These are phyloP conservation scores for Ciconia boyciana DNA, from an alignment of 2,113 vertebrate genomes.

Conservation along the genomic window DNA sequence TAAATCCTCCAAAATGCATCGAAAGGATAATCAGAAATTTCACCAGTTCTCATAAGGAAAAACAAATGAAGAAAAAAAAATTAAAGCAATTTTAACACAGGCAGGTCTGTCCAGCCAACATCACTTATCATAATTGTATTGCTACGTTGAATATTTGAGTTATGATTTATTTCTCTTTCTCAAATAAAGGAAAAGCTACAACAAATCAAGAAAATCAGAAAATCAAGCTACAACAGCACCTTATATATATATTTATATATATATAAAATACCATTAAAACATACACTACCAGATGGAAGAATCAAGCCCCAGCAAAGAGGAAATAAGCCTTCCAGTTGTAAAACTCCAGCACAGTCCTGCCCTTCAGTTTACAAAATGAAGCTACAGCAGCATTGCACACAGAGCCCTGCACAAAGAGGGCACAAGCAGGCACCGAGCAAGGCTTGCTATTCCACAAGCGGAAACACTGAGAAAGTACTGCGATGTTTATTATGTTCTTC, in stretches of 20 bases:
- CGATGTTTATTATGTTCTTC: not conserved
- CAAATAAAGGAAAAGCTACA: not conserved
- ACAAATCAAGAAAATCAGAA: too few relatives aligned
- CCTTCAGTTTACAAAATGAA: not conserved
- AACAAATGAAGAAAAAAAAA: not conserved
- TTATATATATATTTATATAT: fast-evolving
- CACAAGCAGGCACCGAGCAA: not conserved
- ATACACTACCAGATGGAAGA: not conserved
- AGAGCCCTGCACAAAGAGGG: not conserved
- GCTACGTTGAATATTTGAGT: not conserved
- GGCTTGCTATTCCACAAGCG: not conserved
- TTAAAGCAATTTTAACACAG: not conserved
- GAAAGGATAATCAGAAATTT: not conserved
- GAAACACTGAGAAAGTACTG: not conserved
- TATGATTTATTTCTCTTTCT: not conserved
- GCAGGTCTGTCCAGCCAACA: not conserved
- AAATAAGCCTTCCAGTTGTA: not conserved
- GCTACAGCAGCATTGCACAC: not conserved
- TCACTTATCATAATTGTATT: not conserved
- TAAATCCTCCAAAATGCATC: not conserved
- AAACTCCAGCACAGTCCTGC: not conserved
- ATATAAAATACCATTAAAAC: not conserved
- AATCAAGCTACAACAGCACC: not conserved
- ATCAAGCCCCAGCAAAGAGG: not conserved
- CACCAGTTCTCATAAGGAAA: not conserved